These are phyloP conservation scores for Darevskia nairensis DNA, from an alignment of 2,797 vertebrate species.

Conservation along the genomic window DNA sequence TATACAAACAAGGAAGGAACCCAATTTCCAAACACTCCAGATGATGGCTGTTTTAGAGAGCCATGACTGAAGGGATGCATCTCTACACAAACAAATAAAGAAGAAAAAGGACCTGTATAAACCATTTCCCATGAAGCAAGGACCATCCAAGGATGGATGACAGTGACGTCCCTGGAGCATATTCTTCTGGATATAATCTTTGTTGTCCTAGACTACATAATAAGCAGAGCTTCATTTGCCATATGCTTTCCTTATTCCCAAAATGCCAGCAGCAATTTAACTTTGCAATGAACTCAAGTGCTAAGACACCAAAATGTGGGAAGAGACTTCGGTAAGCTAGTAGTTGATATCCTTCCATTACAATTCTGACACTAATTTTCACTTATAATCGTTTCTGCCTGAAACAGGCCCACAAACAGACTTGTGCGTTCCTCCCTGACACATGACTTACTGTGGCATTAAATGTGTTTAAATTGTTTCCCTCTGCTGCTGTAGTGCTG, in stretches of 20 bases:
- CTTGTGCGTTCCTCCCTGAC: slow-evolving; percentile 62
- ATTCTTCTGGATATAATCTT: slow-evolving; percentile 9
- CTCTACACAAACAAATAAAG: neutral
- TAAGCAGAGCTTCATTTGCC: slow-evolving; percentile 34
- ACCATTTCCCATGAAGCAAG: neutral
- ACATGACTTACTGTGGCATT: slow-evolving; percentile 72
- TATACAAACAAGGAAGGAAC: neutral
- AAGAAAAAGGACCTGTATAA: neutral
- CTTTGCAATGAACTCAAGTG: slow-evolving; percentile 53
- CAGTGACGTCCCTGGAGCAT: neutral
- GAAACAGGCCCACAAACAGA: slow-evolving; percentile 71
- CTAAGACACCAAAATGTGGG: slow-evolving; percentile 20
- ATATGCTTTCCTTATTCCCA: slow-evolving; percentile 53
- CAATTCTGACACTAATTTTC: slow-evolving; percentile 72
- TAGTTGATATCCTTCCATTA: slow-evolving; percentile 40
- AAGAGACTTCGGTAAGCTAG: slow-evolving; percentile 11
- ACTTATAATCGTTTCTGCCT: slow-evolving; percentile 72
- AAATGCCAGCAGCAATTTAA: slow-evolving; percentile 60
- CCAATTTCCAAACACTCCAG: neutral
- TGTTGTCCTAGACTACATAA: slow-evolving; percentile 42
- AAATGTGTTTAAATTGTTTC: slow-evolving; percentile 75
- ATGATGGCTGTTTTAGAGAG: neutral
- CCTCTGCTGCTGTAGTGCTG: slow-evolving; percentile 67
- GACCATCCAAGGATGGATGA: neutral
- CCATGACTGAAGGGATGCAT: neutral